Evolutionary conservation across 2,113 vertebrate genomes (phyloP).

Genomic region (Etheostoma spectabile): DNA sequence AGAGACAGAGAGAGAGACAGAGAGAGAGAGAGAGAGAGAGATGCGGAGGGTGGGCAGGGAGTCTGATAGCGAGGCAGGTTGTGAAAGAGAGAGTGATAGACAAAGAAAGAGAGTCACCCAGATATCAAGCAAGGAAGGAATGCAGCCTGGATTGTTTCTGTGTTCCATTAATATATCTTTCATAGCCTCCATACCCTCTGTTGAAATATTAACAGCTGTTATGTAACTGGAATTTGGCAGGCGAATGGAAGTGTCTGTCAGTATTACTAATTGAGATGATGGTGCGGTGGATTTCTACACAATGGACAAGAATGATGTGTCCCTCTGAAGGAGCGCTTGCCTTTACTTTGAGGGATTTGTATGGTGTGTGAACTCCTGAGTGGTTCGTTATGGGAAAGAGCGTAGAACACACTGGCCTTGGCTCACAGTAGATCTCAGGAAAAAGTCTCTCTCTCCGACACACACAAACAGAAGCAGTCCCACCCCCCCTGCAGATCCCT

Average conservation of each 20-base stretch:
- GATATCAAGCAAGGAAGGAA: background rate
- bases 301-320: background rate
- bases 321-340: background rate
- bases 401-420: constrained; percentile 1
- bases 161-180: constrained; percentile 27
- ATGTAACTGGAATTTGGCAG: constrained; percentile 50
- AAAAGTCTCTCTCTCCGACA: background rate
- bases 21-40: background rate
- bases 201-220: constrained; percentile 57
- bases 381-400: constrained; percentile 28
- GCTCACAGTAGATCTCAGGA: background rate
- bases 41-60: background rate
- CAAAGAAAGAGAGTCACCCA: constrained; percentile 3
- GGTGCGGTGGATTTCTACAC: background rate
- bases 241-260: constrained; percentile 10
- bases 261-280: background rate
- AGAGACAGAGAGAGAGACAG: background rate
- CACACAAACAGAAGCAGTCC: background rate
- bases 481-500: background rate
- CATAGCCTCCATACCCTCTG: background rate
- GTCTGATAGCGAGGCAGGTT: background rate
- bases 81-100: constrained; percentile 2
- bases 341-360: background rate
- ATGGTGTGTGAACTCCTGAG: constrained; percentile 18
- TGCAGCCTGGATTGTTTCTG: background rate